phyloP scores from a whole-genome alignment of 2,797 vertebrate species.

The Gymnocypris eckloni region DNA sequence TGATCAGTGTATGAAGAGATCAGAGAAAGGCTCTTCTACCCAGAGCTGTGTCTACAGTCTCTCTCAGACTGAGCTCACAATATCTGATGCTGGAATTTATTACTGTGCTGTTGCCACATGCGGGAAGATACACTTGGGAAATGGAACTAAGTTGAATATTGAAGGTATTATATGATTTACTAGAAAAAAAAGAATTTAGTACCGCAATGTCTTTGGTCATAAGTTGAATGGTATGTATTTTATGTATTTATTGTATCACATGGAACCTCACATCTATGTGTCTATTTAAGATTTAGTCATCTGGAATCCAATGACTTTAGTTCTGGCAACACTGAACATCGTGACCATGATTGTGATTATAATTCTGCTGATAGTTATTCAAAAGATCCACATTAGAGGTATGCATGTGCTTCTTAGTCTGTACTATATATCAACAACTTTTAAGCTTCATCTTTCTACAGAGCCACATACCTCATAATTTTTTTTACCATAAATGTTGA shows the following conservation, averaged over 20 bases:
- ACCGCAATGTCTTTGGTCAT: neutral
- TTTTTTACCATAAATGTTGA: neutral
- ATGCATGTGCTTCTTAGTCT: neutral
- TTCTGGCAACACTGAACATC: neutral
- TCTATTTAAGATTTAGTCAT: neutral
- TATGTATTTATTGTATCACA: neutral
- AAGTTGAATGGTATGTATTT: neutral
- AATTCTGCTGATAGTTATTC: neutral
- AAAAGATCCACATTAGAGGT: neutral
- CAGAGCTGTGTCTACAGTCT: slow-evolving; percentile 9
- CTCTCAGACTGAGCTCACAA: slow-evolving; percentile 30
- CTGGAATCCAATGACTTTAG: neutral
- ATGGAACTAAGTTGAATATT: slow-evolving; percentile 19
- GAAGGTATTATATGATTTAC: neutral
- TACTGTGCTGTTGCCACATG: slow-evolving; percentile 46
- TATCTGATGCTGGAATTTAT: slow-evolving; percentile 42
- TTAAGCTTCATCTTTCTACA: neutral
- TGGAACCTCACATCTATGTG: neutral
- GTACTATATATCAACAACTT: neutral
- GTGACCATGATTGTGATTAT: neutral
- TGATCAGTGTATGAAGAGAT: slow-evolving; percentile 28
- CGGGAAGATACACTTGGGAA: slow-evolving; percentile 40
- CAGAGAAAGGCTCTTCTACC: slow-evolving; percentile 1
- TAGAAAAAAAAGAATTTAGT: neutral
- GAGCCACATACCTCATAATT: neutral